A percentile compares a stretch with the other conserved stretches of the same genome.
Conservation (phyloP, 2,888 invertebrate genomes). For the Drosophila borborema region DNA sequence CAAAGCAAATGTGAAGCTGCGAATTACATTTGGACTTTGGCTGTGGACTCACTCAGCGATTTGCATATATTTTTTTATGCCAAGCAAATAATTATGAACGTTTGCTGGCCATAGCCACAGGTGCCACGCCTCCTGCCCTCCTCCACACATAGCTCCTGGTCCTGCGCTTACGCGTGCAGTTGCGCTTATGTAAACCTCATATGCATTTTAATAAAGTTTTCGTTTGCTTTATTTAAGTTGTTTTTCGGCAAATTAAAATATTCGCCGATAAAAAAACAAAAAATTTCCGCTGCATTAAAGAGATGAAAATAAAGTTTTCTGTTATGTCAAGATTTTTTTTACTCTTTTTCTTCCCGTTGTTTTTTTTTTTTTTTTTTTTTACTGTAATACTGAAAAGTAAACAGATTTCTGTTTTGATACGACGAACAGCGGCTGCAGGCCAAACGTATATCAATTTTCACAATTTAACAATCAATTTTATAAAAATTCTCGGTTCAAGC, state of each 20-base stretch:
- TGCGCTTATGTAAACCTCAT: slow-evolving; percentile 50
- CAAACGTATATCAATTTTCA: slow-evolving; percentile 31
- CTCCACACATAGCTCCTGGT: neutral
- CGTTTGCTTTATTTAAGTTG: slow-evolving; percentile 64
- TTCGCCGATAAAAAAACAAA: neutral
- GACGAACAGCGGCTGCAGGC: neutral
- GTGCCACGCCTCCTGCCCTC: slow-evolving; percentile 2
- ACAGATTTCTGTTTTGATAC: slow-evolving; percentile 5
- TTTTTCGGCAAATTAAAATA: slow-evolving; percentile 38
- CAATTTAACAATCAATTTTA: slow-evolving; percentile 45
- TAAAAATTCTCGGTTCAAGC: neutral
- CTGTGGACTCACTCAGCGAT: slow-evolving; percentile 29
- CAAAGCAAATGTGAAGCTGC: slow-evolving; percentile 33
- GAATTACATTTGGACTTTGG: slow-evolving; percentile 29
- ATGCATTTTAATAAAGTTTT: slow-evolving; percentile 59
- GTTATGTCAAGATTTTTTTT: slow-evolving; percentile 1
- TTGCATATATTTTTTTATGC: slow-evolving; percentile 56
- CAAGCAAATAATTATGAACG: slow-evolving; percentile 62
- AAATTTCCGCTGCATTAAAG: slow-evolving; percentile 8
- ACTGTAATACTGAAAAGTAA: slow-evolving; percentile 20
- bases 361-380: neutral
- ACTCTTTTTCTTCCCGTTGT: neutral
- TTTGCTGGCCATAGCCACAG: slow-evolving; percentile 18
- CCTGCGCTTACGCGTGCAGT: neutral
- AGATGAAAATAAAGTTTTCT: slow-evolving; percentile 19